Percentiles rank a stretch among this genome's conserved stretches.
Evolutionary conservation across 2,797 vertebrate species (phyloP).

Genomic region (Phalloptychus januarius): DNA sequence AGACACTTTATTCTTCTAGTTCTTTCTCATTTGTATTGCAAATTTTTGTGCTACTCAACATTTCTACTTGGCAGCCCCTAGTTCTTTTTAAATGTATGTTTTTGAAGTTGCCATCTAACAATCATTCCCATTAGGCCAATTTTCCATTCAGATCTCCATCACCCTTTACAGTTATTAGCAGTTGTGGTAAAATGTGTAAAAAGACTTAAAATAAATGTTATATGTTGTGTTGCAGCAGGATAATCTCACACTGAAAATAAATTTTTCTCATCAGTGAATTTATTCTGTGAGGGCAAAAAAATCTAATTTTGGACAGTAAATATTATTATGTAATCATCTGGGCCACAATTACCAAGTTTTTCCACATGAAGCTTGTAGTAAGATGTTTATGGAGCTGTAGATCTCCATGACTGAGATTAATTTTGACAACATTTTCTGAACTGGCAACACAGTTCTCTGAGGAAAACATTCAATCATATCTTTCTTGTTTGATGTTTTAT

Average conservation of each 20-base stretch:
- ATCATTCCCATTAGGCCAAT: neutral
- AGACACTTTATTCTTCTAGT: neutral
- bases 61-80: neutral
- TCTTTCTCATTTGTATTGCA: neutral
- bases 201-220: no score
- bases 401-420: neutral
- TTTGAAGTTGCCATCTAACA: neutral
- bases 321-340: neutral
- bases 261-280: neutral
- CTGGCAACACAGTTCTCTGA: neutral
- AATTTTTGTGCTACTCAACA: neutral
- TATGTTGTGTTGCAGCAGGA: no score
- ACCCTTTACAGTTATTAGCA: no score
- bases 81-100: neutral
- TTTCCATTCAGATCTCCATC: no score
- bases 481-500: neutral
- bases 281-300: neutral
- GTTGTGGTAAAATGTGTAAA: no score
- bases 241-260: no score
- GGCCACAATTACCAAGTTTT: neutral
- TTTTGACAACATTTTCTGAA: neutral
- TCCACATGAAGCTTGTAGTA: neutral
- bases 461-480: neutral
- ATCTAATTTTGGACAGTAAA: neutral
- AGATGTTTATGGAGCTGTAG: neutral